These are phyloP conservation scores for Parnassius smintheus DNA, from an alignment of 2,888 invertebrate species.

Conservation along the genomic window DNA sequence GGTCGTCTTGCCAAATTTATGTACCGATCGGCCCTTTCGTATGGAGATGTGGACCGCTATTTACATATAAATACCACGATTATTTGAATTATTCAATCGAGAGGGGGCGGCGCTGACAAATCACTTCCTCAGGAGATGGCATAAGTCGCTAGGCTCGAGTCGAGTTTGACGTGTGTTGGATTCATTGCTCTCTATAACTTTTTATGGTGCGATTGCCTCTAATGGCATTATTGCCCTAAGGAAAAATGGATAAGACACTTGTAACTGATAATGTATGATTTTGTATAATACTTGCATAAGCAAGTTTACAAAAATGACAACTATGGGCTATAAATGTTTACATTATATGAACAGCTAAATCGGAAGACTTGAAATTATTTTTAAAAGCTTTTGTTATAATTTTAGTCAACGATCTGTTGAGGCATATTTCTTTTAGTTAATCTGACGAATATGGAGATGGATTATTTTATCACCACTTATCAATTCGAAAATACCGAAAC, in stretches of 20 bases:
- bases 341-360: too few species aligned
- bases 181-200: slow-evolving; percentile 45
- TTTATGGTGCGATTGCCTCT: slow-evolving; percentile 40
- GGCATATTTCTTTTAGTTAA: too few species aligned
- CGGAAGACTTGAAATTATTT: too few species aligned
- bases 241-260: slow-evolving; percentile 26
- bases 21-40: slow-evolving; percentile 81
- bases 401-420: too few species aligned
- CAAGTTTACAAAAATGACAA: neutral
- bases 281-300: slow-evolving; percentile 6
- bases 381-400: too few species aligned
- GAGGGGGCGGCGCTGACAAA: slow-evolving; percentile 81
- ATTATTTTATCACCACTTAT: too few species aligned
- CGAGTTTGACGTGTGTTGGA: slow-evolving; percentile 63
- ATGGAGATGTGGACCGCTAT: slow-evolving; percentile 80
- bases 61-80: slow-evolving; percentile 82
- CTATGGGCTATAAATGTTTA: neutral
- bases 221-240: slow-evolving; percentile 18
- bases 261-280: slow-evolving; percentile 7
- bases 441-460: too few species aligned
- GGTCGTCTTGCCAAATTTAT: slow-evolving; percentile 80
- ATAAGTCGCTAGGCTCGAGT: slow-evolving; percentile 70
- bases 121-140: slow-evolving; percentile 79
- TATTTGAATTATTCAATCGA: slow-evolving; percentile 82
- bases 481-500: too few species aligned